Evolutionary conservation across 2,888 invertebrate genomes (phyloP).

Genomic region (Ophioninae sp.): DNA sequence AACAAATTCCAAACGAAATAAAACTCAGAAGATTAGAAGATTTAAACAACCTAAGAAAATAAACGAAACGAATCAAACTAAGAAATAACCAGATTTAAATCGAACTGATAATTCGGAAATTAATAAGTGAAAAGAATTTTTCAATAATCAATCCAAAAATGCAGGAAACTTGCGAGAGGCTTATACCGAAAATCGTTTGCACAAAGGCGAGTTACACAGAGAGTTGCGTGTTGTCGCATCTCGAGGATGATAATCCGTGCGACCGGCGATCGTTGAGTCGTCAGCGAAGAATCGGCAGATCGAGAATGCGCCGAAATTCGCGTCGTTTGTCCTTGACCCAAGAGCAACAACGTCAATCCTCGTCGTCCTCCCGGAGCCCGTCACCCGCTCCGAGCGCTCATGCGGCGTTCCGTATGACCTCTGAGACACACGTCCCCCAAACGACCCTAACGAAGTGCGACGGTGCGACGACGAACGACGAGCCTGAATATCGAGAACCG

Average conservation of each 20-base stretch:
- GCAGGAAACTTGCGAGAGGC: constrained; percentile 73
- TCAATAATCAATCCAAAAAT: constrained; percentile 59
- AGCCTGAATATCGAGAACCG: constrained; percentile 29
- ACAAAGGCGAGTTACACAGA: constrained; percentile 74
- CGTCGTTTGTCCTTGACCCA: constrained; percentile 64
- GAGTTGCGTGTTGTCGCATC: constrained; percentile 46
- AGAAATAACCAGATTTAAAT: not conserved
- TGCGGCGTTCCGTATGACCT: constrained; percentile 26
- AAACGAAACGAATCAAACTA: not conserved
- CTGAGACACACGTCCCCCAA: constrained; percentile 45
- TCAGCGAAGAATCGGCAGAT: constrained; percentile 61
- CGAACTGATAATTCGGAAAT: not conserved
- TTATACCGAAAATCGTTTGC: constrained; percentile 77
- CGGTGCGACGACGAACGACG: constrained; percentile 32
- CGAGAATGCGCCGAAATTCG: constrained; percentile 63
- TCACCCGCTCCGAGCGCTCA: constrained; percentile 68
- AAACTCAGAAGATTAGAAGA: not conserved
- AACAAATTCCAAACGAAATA: not conserved
- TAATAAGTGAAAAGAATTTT: not conserved
- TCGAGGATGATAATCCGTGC: constrained; percentile 59
- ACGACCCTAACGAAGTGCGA: constrained; percentile 21
- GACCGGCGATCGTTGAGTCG: constrained; percentile 65
- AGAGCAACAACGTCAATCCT: constrained; percentile 72
- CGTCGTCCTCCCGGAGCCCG: constrained; percentile 77
- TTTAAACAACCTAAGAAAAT: not conserved